These are phyloP conservation scores for Limnothrissa miodon DNA, from an alignment of 2,113 vertebrate genomes.

Conservation along the genomic window DNA sequence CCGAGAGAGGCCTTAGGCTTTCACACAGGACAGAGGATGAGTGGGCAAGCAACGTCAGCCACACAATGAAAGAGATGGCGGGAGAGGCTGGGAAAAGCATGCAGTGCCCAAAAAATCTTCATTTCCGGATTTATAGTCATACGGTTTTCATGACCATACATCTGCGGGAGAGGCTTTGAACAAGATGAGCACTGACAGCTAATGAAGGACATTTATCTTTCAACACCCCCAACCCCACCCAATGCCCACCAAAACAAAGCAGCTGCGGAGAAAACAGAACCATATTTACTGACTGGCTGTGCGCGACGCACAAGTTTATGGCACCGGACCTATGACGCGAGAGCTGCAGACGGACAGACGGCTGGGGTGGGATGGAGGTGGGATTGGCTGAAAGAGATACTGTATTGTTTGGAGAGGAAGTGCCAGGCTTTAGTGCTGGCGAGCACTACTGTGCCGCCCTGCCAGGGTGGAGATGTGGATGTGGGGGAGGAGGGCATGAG, in stretches of 20 bases:
- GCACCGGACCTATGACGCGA: neutral
- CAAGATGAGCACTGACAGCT: constrained; percentile 9
- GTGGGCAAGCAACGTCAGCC: neutral
- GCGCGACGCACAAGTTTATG: neutral
- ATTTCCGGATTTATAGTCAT: constrained; percentile 26
- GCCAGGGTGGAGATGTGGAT: neutral
- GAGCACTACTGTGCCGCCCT: neutral
- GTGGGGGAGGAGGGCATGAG: neutral
- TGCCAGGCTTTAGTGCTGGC: neutral
- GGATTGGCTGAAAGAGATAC: neutral
- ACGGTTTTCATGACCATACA: constrained; percentile 10
- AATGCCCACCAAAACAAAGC: neutral
- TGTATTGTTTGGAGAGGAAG: neutral
- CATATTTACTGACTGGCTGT: neutral
- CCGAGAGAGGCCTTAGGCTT: neutral
- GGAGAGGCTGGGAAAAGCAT: constrained; percentile 29
- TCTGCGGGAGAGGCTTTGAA: constrained; percentile 1
- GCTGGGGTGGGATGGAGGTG: too few species aligned
- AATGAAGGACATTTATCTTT: constrained; percentile 20
- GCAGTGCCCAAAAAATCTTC: constrained; percentile 10
- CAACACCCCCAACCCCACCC: too few species aligned
- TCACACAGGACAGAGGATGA: neutral
- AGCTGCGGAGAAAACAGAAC: constrained; percentile 8
- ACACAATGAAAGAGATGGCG: constrained; percentile 22
- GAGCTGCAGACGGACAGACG: neutral